Percentiles rank a stretch among this genome's conserved stretches.
phyloP scores from a whole-genome alignment of 53 echinoderm and acorn worm species.

The Mesocentrotus franciscanus region DNA sequence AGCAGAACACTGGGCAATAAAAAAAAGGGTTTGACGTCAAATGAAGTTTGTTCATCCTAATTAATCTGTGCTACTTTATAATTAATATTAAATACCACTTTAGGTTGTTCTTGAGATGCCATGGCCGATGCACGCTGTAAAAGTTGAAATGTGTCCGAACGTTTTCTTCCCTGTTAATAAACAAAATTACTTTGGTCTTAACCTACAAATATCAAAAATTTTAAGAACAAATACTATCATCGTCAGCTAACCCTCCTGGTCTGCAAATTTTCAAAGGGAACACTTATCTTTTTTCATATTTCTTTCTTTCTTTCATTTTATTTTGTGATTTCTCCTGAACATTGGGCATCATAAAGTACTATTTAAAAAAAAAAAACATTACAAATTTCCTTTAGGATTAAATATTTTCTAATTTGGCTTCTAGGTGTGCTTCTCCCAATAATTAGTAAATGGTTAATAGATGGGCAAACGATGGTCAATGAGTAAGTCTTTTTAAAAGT shows the following conservation, averaged over 20 bases:
- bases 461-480: background rate
- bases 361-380: background rate
- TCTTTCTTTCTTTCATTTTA: background rate
- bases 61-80: background rate
- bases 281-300: background rate
- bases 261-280: background rate
- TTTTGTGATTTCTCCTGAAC: background rate
- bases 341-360: background rate
- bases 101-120: constrained; percentile 35
- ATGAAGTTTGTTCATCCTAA: background rate
- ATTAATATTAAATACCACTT: constrained; percentile 45
- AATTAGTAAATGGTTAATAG: constrained; percentile 18
- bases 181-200: constrained; percentile 5
- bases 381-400: background rate
- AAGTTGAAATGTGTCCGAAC: constrained; percentile 51
- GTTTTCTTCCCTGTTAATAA: constrained; percentile 50
- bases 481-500: constrained; percentile 29
- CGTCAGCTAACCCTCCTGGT: constrained; percentile 11
- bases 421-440: background rate
- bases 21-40: background rate
- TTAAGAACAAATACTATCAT: background rate
- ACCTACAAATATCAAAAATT: background rate
- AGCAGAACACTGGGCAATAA: background rate
- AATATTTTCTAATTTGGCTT: background rate
- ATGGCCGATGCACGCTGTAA: constrained; percentile 54